phyloP scores from a whole-genome alignment of 2,888 invertebrate species.

The Eueremaeus valkanovi region DNA sequence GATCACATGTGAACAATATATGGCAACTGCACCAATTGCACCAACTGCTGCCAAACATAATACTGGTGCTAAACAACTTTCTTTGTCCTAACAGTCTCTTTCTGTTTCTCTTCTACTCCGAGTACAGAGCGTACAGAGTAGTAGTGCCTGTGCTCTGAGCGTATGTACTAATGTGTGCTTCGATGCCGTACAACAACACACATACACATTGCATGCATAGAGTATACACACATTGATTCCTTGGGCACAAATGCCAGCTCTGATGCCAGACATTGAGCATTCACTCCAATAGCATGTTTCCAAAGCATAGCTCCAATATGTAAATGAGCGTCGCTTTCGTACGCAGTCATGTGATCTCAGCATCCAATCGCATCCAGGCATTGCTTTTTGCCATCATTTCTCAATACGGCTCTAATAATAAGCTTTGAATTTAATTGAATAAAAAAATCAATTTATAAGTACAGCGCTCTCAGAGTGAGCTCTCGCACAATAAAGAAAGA shows the following conservation, averaged over 20 bases:
- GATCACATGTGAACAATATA: too few species aligned
- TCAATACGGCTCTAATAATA: conserved; percentile 26
- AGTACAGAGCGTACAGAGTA: background rate
- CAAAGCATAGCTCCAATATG: background rate
- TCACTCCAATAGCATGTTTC: background rate
- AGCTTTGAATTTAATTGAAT: conserved; percentile 32
- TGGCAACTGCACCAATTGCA: too few species aligned
- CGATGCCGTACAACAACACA: background rate
- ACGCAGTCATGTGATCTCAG: background rate
- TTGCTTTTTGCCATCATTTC: conserved; percentile 2
- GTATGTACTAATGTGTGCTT: too few species aligned
- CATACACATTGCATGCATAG: background rate
- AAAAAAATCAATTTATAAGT: conserved; percentile 25
- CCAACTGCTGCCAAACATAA: too few species aligned
- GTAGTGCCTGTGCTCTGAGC: too few species aligned
- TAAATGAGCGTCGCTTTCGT: conserved; percentile 14
- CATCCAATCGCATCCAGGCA: background rate
- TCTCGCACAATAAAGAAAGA: background rate
- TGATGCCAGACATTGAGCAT: background rate
- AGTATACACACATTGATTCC: background rate
- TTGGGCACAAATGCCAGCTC: background rate
- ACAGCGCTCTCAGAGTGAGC: conserved; percentile 26
- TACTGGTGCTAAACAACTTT: conserved; percentile 8
- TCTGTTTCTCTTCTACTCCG: background rate
- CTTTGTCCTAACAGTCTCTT: background rate